Evolutionary conservation across 2,797 vertebrate species (phyloP).

Genomic region (Leucoraja ocellata): DNA sequence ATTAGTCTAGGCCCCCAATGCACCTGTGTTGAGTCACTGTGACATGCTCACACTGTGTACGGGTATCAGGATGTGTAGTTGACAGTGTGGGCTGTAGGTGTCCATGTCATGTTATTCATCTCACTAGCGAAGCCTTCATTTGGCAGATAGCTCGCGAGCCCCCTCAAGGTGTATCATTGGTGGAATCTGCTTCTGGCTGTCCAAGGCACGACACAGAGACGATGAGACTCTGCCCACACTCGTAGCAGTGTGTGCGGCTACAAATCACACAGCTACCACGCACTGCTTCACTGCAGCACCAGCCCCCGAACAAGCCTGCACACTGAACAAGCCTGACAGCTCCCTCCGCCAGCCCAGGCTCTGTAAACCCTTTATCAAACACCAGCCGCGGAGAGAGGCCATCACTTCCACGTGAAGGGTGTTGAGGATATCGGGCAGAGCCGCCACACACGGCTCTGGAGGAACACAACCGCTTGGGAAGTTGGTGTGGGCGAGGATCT

Average conservation of each 20-base stretch:
- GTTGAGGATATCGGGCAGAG: slow-evolving; percentile 42
- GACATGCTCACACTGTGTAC: not conserved
- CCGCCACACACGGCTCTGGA: slow-evolving; percentile 43
- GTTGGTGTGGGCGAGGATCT: slow-evolving; percentile 14
- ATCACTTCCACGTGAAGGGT: slow-evolving; percentile 48
- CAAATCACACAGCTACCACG: slow-evolving; percentile 46
- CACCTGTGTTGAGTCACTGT: not conserved
- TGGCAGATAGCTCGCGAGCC: not conserved
- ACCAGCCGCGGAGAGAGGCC: slow-evolving; percentile 50
- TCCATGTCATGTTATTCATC: not conserved
- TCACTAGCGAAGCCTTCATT: not conserved
- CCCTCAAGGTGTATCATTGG: slow-evolving; percentile 40
- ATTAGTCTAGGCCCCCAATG: not conserved
- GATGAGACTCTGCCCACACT: slow-evolving; percentile 46
- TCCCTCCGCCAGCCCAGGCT: not conserved
- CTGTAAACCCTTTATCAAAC: slow-evolving; percentile 26
- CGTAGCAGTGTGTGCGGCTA: slow-evolving; percentile 43
- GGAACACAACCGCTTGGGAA: slow-evolving; percentile 38
- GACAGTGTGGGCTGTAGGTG: not conserved
- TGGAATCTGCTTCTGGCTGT: slow-evolving; percentile 44
- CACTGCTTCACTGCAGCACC: slow-evolving; percentile 38
- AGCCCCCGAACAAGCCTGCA: not conserved
- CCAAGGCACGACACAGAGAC: slow-evolving; percentile 44
- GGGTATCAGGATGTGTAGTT: too few species aligned
- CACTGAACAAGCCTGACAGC: not conserved